A percentile compares a stretch with the other conserved stretches of the same genome.
These are phyloP conservation scores for Geotrypetes seraphini DNA, from an alignment of 2,797 vertebrate species.

Conservation along the genomic window DNA sequence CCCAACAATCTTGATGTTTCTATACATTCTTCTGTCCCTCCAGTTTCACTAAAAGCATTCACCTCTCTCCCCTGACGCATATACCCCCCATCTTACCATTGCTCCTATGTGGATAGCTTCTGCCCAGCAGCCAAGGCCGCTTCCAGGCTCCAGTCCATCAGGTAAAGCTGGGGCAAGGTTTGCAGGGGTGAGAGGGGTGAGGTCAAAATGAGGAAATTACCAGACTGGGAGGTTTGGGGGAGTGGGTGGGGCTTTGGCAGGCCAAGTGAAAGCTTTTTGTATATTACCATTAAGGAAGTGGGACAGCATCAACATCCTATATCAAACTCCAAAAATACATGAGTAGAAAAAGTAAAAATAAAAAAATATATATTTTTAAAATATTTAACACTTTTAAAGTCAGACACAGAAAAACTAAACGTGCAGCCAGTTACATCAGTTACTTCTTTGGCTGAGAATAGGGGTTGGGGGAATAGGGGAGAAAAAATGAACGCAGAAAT, in stretches of 20 bases:
- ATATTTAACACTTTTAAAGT: constrained; percentile 47
- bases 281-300: constrained; percentile 33
- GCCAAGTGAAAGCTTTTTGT: too few species aligned
- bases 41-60: too few species aligned
- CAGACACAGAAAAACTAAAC: constrained; percentile 45
- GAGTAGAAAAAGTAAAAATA: constrained; percentile 45
- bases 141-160: too few species aligned
- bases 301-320: constrained; percentile 47
- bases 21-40: too few species aligned
- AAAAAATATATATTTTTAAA: constrained; percentile 46
- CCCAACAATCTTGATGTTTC: too few species aligned
- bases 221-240: constrained; percentile 37
- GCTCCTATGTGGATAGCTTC: too few species aligned
- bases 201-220: constrained; percentile 36
- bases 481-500: constrained; percentile 43
- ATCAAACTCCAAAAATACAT: constrained; percentile 51
- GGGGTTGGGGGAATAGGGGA: constrained; percentile 35
- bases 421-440: constrained; percentile 43
- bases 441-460: constrained; percentile 27
- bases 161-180: too few species aligned
- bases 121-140: too few species aligned
- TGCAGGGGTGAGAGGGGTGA: not conserved
- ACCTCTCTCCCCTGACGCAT: too few species aligned
- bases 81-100: too few species aligned
- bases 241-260: constrained; percentile 34